Conservation (phyloP, 92 coral and sea anemone genomes). For the Pocillopora meandrina region DNA sequence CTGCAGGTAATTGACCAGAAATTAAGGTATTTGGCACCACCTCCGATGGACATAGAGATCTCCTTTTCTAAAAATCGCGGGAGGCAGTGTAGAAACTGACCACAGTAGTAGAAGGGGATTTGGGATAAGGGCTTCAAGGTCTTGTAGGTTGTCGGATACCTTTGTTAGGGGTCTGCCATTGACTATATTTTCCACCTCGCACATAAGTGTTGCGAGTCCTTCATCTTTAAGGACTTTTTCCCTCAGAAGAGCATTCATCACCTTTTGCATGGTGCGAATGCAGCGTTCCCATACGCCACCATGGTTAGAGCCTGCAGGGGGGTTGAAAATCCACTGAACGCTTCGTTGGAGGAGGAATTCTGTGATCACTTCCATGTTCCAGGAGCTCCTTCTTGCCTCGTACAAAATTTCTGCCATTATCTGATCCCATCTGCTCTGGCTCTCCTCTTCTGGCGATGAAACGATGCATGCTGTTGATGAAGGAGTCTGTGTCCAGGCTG, state of each 20-base stretch:
- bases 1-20: too few relatives aligned
- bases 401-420: constrained; percentile 62
- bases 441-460: constrained; percentile 14
- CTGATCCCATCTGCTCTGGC: constrained; percentile 61
- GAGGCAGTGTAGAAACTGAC: constrained; percentile 35
- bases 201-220: constrained; percentile 59
- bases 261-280: constrained; percentile 58
- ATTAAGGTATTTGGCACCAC: constrained; percentile 33
- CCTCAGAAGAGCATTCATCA: constrained; percentile 61
- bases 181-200: constrained; percentile 60
- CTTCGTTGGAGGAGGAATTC: constrained; percentile 31
- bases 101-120: constrained; percentile 51
- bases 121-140: too few relatives aligned
- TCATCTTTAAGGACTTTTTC: constrained; percentile 62
- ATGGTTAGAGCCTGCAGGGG: constrained; percentile 68
- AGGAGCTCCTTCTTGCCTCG: constrained; percentile 48
- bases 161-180: constrained; percentile 56
- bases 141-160: constrained; percentile 36
- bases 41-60: constrained; percentile 39
- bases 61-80: constrained; percentile 33
- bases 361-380: constrained; percentile 58
- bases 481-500: constrained; percentile 52
- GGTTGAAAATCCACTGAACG: constrained; percentile 67
- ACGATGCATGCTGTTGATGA: constrained; percentile 39
- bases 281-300: constrained; percentile 74